Percentiles rank a stretch among this genome's conserved stretches.
These are phyloP conservation scores for Dysdera silvatica DNA, from an alignment of 1,140 invertebrate genomes.

Conservation along the genomic window DNA sequence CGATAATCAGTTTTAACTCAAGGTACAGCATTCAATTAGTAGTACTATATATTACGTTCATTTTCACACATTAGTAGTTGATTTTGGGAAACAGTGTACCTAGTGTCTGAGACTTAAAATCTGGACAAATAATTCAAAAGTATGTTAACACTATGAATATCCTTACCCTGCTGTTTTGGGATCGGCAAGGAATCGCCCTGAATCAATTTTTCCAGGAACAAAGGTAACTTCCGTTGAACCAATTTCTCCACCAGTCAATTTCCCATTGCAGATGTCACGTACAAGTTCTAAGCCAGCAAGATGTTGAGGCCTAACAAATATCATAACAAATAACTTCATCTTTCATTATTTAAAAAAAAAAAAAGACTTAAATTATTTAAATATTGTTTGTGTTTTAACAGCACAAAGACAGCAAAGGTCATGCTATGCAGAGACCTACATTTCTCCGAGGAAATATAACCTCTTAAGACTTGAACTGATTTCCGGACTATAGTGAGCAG, in stretches of 20 bases:
- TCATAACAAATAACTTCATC: constrained; percentile 4
- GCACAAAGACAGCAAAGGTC: no score
- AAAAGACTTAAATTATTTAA: background rate
- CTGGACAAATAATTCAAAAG: no score
- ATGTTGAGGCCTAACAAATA: constrained; percentile 60
- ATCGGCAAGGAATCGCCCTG: constrained; percentile 57
- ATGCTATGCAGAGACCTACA: no score
- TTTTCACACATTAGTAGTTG: no score
- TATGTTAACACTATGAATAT: no score
- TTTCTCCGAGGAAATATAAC: no score
- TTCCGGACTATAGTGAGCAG: no score
- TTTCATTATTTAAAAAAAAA: background rate
- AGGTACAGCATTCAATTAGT: background rate
- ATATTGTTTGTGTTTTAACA: background rate
- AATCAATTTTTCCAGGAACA: constrained; percentile 54
- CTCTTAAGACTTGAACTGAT: no score
- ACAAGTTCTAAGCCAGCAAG: constrained; percentile 69
- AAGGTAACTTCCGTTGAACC: constrained; percentile 70
- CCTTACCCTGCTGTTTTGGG: constrained; percentile 68
- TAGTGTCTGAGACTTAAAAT: background rate
- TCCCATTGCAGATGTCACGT: constrained; percentile 59
- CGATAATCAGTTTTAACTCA: background rate
- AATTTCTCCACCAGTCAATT: constrained; percentile 57
- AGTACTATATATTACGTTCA: background rate
- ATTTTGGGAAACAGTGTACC: no score